Evolutionary conservation across 2,113 vertebrate species (phyloP).

Genomic region (Pimephales promelas): DNA sequence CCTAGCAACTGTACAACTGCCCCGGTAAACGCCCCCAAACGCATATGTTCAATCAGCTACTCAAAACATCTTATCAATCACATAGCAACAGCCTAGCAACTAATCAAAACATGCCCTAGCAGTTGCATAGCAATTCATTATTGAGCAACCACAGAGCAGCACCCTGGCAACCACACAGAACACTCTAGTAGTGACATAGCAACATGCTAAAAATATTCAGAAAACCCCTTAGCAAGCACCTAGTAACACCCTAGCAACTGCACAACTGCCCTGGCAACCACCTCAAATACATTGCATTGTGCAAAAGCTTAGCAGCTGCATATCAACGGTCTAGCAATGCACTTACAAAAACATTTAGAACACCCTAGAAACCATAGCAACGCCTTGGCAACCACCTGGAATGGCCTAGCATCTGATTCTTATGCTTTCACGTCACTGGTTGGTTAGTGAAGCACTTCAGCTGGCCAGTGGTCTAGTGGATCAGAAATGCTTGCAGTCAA

Average conservation of each 20-base stretch:
- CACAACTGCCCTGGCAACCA: background rate
- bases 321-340: background rate
- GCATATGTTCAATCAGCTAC: background rate
- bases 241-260: background rate
- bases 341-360: background rate
- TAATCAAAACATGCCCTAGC: background rate
- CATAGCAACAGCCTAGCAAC: background rate
- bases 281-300: background rate
- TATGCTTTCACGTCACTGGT: too few species aligned
- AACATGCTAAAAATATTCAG: background rate
- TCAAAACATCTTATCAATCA: background rate
- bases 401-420: too few species aligned
- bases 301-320: background rate
- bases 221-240: background rate
- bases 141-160: background rate
- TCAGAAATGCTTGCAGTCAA: too few species aligned
- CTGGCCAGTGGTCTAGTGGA: too few species aligned
- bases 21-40: background rate
- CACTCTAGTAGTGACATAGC: too few species aligned
- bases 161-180: background rate
- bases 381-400: background rate
- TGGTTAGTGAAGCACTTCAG: too few species aligned
- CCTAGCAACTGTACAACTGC: background rate
- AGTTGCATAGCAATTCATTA: background rate
- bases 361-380: background rate